phyloP scores from a whole-genome alignment of 2,113 vertebrate species.

The Struthio camelus region DNA sequence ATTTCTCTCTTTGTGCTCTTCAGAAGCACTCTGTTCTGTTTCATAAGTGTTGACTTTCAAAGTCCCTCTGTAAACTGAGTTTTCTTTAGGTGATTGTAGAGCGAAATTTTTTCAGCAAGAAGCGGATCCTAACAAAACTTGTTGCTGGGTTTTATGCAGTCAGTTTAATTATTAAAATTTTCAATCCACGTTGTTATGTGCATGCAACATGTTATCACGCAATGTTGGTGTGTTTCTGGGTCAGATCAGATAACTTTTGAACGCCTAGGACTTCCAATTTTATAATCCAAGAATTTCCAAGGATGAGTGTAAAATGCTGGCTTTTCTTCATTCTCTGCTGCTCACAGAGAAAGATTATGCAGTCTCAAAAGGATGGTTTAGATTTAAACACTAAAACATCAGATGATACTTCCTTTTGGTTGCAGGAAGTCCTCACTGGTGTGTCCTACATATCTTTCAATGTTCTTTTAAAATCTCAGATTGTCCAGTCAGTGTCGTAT shows the following conservation, averaged over 20 bases:
- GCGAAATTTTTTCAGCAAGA: not conserved
- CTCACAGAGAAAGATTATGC: not conserved
- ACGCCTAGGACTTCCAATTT: not conserved
- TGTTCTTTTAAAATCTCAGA: not conserved
- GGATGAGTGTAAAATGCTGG: not conserved
- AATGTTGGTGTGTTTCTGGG: not conserved
- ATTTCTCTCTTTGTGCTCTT: not conserved
- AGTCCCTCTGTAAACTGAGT: not conserved
- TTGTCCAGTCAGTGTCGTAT: not conserved
- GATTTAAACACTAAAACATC: not conserved
- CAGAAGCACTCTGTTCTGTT: not conserved
- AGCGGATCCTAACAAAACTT: not conserved
- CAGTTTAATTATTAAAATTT: not conserved
- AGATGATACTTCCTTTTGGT: not conserved
- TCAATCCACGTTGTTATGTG: not conserved
- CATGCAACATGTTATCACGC: not conserved
- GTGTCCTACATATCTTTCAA: not conserved
- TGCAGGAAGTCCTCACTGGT: not conserved
- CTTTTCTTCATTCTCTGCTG: not conserved
- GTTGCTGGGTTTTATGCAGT: not conserved
- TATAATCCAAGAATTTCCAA: not conserved
- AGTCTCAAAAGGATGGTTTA: not conserved
- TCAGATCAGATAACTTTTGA: not conserved
- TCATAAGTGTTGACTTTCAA: not conserved
- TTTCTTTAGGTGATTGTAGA: not conserved